Evolutionary conservation across 92 coral and sea anemone species (phyloP), one percentile per base, ranked within the genome.

Genomic region (Phymanthus crucifer): DNA sequence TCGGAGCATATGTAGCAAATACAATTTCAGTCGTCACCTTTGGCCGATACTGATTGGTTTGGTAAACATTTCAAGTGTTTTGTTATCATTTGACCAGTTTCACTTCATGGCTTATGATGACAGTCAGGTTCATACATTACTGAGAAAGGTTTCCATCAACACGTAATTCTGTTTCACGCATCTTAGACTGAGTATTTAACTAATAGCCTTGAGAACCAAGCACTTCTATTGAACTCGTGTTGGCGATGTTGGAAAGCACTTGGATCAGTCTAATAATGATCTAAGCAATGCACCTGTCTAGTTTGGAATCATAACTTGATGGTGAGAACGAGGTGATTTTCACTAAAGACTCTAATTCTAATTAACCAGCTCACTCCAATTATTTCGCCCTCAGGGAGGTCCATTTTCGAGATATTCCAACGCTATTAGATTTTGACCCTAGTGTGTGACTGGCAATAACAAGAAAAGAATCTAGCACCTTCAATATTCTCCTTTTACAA

Each of bases 201-300:
- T 45, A 79, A 79, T 79, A 70, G 75, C 83, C 83, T 64, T 79
- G 83, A 74, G 83, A 79, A 79, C 75, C 40, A 0, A 64, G 9
- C 72, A 64, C 83, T 79, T 33, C 27, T 68, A 24, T 72, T 47
- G 2, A 58, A 48, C 69, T 52, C 83, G 83, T 77, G 81, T 56
- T 45, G 71, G 34, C n/a, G 78, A 32, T 14, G 3, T 56, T 58
- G 48, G 23, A 40, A 77, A 77, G 72, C 73, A 61, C 72, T 77
- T 64, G 48, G 37, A 70, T 61, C 19, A 48, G 17, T 72, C 57
- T 35, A 19, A 40, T 77, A 77, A 77, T 77, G 45, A 70, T 61
- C 57, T 2, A 7, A 16, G 1, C n/a, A n/a, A n/a, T n/a, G 23
- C 81, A 77, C 81, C 81, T 77, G 81, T 50, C n/a, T n/a, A 2